phyloP scores from a whole-genome alignment of 2,888 invertebrate genomes.

The Apotomis turbidana region DNA sequence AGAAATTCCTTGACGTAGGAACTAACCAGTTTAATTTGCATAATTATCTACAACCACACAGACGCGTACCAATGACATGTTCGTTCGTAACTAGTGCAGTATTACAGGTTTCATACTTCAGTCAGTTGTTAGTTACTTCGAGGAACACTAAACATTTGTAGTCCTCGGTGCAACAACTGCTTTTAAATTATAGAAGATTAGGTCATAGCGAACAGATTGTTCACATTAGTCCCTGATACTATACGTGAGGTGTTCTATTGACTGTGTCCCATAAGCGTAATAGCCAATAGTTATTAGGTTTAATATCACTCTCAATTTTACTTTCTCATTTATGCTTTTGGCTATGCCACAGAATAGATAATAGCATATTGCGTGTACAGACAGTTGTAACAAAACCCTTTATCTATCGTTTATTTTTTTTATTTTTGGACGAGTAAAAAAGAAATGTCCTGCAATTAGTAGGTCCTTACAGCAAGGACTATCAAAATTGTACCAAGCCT shows the following conservation, averaged over 20 bases:
- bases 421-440: too few relatives aligned
- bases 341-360: too few relatives aligned
- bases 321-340: too few relatives aligned
- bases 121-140: neutral
- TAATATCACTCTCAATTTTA: too few relatives aligned
- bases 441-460: too few relatives aligned
- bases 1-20: conserved; percentile 38
- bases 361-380: too few relatives aligned
- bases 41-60: conserved; percentile 43
- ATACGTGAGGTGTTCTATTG: neutral
- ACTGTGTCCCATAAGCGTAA: neutral
- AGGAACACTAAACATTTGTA: too few relatives aligned
- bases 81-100: neutral
- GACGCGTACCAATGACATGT: conserved; percentile 1
- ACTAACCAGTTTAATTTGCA: conserved; percentile 43
- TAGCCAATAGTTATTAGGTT: too few relatives aligned
- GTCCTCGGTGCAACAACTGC: neutral
- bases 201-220: conserved; percentile 9
- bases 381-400: too few relatives aligned
- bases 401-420: too few relatives aligned
- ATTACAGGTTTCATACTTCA: conserved; percentile 12
- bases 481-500: too few relatives aligned
- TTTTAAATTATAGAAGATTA: conserved; percentile 21
- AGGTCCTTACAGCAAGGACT: too few relatives aligned
- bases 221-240: neutral